Percentiles rank a stretch among this genome's conserved stretches.
phyloP scores from a whole-genome alignment of 2,113 vertebrate genomes.

The Ciconia stormi region DNA sequence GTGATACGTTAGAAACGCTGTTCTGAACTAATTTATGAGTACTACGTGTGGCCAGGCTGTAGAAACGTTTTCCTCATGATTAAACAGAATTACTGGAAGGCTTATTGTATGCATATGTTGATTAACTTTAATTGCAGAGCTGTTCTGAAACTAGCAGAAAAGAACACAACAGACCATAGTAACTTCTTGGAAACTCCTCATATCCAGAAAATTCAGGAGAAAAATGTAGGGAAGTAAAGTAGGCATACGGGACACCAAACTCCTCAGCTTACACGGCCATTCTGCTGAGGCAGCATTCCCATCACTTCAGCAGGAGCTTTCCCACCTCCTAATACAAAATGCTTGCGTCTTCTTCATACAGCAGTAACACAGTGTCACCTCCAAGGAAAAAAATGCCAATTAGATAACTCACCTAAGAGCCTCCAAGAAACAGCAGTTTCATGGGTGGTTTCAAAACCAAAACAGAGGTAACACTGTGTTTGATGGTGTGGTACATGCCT shows the following conservation, averaged over 20 bases:
- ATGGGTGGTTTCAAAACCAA: not conserved
- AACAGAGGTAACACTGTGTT: not conserved
- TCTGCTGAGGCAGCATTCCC: not conserved
- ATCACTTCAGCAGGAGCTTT: not conserved
- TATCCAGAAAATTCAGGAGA: not conserved
- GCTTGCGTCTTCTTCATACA: not conserved
- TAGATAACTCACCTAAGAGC: not conserved
- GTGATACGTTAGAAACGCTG: not conserved
- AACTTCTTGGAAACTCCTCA: not conserved
- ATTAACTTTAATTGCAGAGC: not conserved
- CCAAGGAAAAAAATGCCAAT: not conserved
- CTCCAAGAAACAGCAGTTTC: not conserved
- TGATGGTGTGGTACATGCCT: not conserved
- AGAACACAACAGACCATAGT: not conserved
- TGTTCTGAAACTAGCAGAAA: not conserved
- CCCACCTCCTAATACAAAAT: not conserved
- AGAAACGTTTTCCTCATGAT: not conserved
- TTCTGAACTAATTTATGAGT: not conserved
- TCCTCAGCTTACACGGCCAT: not conserved
- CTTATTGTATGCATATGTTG: not conserved
- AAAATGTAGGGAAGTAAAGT: accelerated
- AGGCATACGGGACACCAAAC: not conserved
- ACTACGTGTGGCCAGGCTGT: not conserved
- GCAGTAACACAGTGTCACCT: not conserved
- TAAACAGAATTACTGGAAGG: not conserved